Conservation (phyloP, 2,888 invertebrate species). For the Pseudolycoriella hygida region DNA sequence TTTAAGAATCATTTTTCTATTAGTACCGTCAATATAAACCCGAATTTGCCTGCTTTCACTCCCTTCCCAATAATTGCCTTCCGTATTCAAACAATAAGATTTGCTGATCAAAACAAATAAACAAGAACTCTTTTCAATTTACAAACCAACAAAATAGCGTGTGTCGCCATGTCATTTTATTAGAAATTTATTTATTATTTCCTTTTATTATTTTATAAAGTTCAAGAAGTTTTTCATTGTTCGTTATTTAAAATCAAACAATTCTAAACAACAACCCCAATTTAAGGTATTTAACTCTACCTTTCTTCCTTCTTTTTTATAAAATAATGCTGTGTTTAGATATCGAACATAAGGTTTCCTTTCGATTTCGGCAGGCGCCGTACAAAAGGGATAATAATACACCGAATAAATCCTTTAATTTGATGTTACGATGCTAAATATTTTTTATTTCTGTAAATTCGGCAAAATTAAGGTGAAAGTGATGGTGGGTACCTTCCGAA, state of each 20-base stretch:
- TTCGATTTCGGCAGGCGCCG: conserved; percentile 1
- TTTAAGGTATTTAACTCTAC: background rate
- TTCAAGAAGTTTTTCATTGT: background rate
- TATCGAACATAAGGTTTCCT: background rate
- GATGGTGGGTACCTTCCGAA: background rate
- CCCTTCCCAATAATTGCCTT: too few relatives aligned
- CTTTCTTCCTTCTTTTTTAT: background rate
- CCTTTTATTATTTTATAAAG: background rate
- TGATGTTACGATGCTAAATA: background rate
- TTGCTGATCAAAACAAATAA: background rate
- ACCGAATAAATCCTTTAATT: conserved; percentile 1
- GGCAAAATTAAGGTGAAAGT: background rate
- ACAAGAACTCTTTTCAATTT: background rate
- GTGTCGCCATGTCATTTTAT: background rate
- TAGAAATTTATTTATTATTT: background rate
- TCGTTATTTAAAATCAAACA: background rate
- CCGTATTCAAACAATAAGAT: background rate
- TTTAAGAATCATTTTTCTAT: too few relatives aligned
- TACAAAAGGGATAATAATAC: conserved; percentile 1
- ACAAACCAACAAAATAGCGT: background rate
- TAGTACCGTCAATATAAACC: too few relatives aligned
- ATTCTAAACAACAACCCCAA: background rate
- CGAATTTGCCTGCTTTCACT: too few relatives aligned
- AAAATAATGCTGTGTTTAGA: too few relatives aligned
- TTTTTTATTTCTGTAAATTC: background rate